Conservation (phyloP, 2,113 vertebrate species). For the Choloepus hoffmanni region DNA sequence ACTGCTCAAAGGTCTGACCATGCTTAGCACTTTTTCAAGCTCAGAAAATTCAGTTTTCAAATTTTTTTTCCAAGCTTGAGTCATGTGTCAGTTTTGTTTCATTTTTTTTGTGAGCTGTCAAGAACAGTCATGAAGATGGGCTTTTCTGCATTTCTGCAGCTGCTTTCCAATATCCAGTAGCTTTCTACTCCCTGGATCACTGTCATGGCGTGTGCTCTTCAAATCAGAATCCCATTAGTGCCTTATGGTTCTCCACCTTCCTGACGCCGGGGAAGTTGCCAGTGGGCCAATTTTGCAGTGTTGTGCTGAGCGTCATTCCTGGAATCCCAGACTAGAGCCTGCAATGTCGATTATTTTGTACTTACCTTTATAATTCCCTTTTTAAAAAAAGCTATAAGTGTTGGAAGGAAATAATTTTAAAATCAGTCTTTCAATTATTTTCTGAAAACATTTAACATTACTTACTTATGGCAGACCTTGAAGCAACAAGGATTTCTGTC, state of each 20-base stretch:
- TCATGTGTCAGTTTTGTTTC: not conserved
- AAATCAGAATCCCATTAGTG: not conserved
- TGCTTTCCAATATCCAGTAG: not conserved
- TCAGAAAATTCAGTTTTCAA: not conserved
- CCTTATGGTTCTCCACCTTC: not conserved
- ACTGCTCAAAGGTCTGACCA: not conserved
- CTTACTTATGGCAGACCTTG: not conserved
- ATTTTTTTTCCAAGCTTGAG: not conserved
- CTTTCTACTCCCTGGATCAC: slow-evolving; percentile 18
- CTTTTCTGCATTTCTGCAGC: slow-evolving; percentile 21
- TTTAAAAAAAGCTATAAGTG: not conserved
- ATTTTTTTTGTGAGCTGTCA: not conserved
- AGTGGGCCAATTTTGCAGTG: not conserved
- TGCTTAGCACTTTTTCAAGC: not conserved
- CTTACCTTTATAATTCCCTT: not conserved
- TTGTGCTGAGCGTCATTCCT: not conserved
- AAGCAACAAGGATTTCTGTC: not conserved
- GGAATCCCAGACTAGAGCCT: not conserved
- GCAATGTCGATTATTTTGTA: not conserved
- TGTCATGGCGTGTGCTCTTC: not conserved
- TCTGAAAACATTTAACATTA: slow-evolving; percentile 34
- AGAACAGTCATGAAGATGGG: not conserved
- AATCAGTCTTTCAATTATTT: slow-evolving; percentile 39
- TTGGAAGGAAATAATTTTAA: not conserved
- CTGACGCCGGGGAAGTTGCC: not conserved